Evolutionary conservation across 2,888 invertebrate genomes (phyloP).

Genomic region (Elmis aenea): DNA sequence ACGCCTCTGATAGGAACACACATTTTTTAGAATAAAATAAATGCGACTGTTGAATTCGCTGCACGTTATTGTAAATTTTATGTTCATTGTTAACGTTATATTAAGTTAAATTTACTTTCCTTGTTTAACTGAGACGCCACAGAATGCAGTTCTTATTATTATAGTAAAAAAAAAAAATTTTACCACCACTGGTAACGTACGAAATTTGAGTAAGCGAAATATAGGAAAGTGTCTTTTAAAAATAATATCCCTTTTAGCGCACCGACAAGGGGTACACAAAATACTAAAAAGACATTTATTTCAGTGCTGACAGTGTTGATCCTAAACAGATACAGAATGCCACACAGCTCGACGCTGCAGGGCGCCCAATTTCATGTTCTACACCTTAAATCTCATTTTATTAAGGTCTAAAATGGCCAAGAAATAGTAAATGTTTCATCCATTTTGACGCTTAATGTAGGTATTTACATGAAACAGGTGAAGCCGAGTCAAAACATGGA

Average conservation of each 20-base stretch:
- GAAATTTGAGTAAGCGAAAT: too few relatives aligned
- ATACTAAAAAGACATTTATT: conserved; percentile 44
- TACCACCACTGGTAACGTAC: too few relatives aligned
- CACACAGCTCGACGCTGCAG: conserved; percentile 43
- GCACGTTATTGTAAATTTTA: too few relatives aligned
- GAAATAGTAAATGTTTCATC: conserved; percentile 32
- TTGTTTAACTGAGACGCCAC: too few relatives aligned
- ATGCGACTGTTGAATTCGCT: too few relatives aligned
- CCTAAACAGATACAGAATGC: conserved; percentile 40
- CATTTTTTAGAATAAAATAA: too few relatives aligned
- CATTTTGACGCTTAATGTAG: conserved; percentile 44
- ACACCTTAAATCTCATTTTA: conserved; percentile 21
- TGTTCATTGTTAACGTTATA: too few relatives aligned
- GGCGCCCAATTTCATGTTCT: conserved; percentile 31
- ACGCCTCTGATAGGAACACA: too few relatives aligned
- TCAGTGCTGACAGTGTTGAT: conserved; percentile 45
- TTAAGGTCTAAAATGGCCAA: conserved; percentile 27
- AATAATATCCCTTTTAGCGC: conserved; percentile 27
- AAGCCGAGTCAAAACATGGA: conserved; percentile 43
- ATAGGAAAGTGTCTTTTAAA: conserved; percentile 5
- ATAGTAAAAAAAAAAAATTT: too few relatives aligned
- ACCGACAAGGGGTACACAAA: conserved; percentile 35
- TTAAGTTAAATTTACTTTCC: too few relatives aligned
- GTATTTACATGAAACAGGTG: conserved; percentile 47
- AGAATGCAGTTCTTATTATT: too few relatives aligned